phyloP scores from a whole-genome alignment of 2,113 vertebrate species.

The Ophiodon elongatus region DNA sequence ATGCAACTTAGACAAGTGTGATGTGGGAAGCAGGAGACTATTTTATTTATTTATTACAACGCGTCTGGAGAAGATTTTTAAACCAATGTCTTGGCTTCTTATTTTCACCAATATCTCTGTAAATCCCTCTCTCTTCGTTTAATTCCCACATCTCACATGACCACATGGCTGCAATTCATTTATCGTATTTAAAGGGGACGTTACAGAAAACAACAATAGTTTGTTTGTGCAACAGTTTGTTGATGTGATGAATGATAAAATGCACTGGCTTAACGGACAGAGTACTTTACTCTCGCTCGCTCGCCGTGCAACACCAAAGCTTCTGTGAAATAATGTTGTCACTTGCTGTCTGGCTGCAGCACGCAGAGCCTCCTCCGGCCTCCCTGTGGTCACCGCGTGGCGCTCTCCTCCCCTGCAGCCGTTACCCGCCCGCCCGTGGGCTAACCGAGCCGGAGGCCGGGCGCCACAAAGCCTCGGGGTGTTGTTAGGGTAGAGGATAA shows the following conservation, averaged over 20 bases:
- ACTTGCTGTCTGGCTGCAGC: not conserved
- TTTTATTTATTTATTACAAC: not conserved
- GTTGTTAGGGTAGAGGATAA: not conserved
- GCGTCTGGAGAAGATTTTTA: not conserved
- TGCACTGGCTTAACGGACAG: not conserved
- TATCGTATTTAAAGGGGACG: not conserved
- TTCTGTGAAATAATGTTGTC: not conserved
- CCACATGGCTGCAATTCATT: not conserved
- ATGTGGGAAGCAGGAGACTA: not conserved
- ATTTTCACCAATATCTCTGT: not conserved
- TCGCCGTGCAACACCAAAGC: not conserved
- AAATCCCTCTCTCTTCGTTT: not conserved
- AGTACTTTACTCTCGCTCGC: not conserved
- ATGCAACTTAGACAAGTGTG: not conserved
- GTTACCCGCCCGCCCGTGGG: slow-evolving; percentile 15
- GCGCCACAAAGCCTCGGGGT: slow-evolving; percentile 9
- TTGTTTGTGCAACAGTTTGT: not conserved
- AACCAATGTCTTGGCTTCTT: not conserved
- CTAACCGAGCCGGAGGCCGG: not conserved
- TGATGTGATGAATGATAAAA: not conserved
- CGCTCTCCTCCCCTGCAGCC: slow-evolving; percentile 35
- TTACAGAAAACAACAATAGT: not conserved
- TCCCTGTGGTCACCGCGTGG: slow-evolving; percentile 26
- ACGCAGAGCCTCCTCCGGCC: not conserved
- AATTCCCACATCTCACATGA: not conserved